These are phyloP conservation scores for Brenthis ino DNA, from an alignment of 2,888 invertebrate species.

Conservation along the genomic window DNA sequence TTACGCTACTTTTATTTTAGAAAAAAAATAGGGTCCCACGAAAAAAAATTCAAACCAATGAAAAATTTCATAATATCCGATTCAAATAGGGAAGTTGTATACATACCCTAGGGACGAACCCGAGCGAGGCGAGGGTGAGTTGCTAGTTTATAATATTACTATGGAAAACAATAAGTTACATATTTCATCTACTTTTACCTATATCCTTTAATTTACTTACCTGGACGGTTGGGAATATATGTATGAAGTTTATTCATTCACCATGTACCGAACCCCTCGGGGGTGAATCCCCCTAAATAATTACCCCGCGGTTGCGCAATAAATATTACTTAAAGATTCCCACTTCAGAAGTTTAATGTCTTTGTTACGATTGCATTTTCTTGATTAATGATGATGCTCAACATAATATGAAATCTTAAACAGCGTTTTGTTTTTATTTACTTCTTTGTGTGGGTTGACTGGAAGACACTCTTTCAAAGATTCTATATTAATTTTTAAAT, in stretches of 20 bases:
- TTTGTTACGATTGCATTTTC: constrained; percentile 49
- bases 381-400: constrained; percentile 32
- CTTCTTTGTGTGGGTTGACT: neutral
- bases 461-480: no score
- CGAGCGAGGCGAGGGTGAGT: no score
- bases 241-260: constrained; percentile 53
- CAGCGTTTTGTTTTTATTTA: constrained; percentile 21
- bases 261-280: constrained; percentile 47
- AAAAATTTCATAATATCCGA: no score
- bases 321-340: constrained; percentile 74
- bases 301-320: constrained; percentile 69
- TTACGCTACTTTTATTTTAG: no score
- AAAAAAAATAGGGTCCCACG: no score
- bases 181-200: constrained; percentile 8
- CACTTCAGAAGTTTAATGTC: constrained; percentile 53
- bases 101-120: no score
- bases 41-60: no score
- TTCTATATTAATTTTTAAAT: no score
- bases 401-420: constrained; percentile 21
- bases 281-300: constrained; percentile 62
- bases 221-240: constrained; percentile 43
- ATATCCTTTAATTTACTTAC: constrained; percentile 31
- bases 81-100: no score
- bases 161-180: neutral
- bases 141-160: no score